Conservation (phyloP, 2,797 vertebrate genomes). For the Heliangelus exortis region DNA sequence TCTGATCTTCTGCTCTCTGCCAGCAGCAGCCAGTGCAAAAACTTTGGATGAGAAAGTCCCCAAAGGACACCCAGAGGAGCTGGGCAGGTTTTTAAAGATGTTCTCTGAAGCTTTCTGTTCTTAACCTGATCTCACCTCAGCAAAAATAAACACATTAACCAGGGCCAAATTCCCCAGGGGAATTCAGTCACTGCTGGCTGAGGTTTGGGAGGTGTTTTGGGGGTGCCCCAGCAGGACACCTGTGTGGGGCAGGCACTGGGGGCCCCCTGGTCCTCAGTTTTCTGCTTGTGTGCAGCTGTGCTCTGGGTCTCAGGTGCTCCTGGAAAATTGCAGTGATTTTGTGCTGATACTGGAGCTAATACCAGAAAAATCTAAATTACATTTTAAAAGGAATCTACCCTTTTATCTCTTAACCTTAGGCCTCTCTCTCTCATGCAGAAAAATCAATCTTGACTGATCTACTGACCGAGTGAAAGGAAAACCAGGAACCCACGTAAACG, state of each 20-base stretch:
- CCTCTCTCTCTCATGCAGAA: conserved; percentile 75
- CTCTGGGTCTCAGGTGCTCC: conserved; percentile 58
- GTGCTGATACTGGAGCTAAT: conserved; percentile 68
- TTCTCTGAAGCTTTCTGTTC: neutral
- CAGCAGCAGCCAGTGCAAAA: rapidly evolving
- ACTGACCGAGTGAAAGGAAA: conserved; percentile 72
- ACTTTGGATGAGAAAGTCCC: neutral
- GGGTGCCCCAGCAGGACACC: neutral
- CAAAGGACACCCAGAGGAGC: neutral
- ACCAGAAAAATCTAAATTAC: conserved; percentile 75
- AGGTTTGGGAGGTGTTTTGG: neutral
- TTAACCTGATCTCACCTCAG: neutral
- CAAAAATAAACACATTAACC: neutral
- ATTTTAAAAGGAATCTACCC: conserved; percentile 76
- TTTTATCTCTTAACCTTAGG: conserved; percentile 81
- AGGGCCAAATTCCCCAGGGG: neutral
- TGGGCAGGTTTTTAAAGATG: rapidly evolving
- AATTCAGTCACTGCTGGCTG: rapidly evolving
- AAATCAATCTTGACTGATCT: conserved; percentile 81
- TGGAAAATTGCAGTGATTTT: conserved; percentile 65
- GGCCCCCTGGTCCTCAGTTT: neutral
- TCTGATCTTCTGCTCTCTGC: neutral
- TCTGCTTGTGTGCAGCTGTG: neutral
- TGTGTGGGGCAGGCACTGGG: neutral
- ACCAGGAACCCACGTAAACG: conserved; percentile 58